phyloP scores from a whole-genome alignment of 2,797 vertebrate species.

The Caiman crocodilus region DNA sequence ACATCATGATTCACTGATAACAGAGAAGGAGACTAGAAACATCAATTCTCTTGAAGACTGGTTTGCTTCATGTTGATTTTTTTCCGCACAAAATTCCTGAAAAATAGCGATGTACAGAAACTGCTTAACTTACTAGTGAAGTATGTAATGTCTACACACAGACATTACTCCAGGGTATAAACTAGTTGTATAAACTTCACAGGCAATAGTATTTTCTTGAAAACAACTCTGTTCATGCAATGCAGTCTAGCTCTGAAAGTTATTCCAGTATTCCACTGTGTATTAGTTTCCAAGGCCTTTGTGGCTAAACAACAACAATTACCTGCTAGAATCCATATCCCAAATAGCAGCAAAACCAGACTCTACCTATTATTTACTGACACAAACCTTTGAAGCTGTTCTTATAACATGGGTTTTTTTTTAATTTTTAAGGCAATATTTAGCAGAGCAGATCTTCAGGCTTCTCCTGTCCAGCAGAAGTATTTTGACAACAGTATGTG shows the following conservation, averaged over 20 bases:
- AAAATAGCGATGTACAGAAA: not conserved
- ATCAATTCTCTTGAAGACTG: not conserved
- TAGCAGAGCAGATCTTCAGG: conserved; percentile 43
- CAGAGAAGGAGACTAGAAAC: not conserved
- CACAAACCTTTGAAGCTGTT: not conserved
- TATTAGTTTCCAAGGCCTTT: not conserved
- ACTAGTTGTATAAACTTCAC: not conserved
- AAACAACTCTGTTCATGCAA: fast-evolving
- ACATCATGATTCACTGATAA: not conserved
- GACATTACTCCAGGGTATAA: not conserved
- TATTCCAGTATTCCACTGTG: fast-evolving
- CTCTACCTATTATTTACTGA: not conserved
- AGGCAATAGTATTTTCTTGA: not conserved
- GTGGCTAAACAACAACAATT: fast-evolving
- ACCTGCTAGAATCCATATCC: not conserved
- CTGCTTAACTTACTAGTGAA: too few species aligned
- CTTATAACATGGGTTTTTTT: not conserved
- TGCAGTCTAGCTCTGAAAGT: not conserved
- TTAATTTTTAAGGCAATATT: conserved; percentile 18
- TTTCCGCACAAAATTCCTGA: not conserved
- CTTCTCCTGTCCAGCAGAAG: fast-evolving
- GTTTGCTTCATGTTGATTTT: not conserved
- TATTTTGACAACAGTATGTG: not conserved
- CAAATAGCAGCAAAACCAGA: not conserved
- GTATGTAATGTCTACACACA: not conserved